Evolutionary conservation across 2,113 vertebrate species (phyloP).

Genomic region (Marmota flaviventris): DNA sequence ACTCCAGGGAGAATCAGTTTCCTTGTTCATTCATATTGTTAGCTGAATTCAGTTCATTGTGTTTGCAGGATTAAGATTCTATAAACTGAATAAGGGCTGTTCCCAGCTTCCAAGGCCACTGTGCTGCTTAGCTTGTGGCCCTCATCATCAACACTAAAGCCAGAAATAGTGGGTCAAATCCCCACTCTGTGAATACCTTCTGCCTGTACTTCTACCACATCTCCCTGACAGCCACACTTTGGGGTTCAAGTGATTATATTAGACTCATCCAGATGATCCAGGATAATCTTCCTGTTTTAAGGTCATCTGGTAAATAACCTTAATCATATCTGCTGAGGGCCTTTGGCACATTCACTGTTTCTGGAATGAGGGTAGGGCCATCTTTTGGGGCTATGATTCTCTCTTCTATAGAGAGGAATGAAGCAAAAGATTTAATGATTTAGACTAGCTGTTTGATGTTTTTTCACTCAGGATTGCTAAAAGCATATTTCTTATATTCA

Average conservation of each 20-base stretch:
- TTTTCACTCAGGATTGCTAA: conserved; percentile 18
- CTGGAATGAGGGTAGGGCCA: background rate
- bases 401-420: background rate
- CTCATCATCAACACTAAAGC: background rate
- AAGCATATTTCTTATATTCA: background rate
- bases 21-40: background rate
- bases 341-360: background rate
- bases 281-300: conserved; percentile 21
- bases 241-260: background rate
- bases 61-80: background rate
- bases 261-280: background rate
- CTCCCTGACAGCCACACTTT: background rate
- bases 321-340: background rate
- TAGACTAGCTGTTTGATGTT: background rate
- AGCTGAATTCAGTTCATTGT: background rate
- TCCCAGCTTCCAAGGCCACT: background rate
- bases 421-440: background rate
- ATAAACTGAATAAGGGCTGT: background rate
- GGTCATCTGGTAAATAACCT: background rate
- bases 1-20: background rate
- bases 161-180: background rate
- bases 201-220: background rate
- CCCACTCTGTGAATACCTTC: background rate
- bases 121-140: background rate
- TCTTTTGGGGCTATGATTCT: background rate